A percentile compares a stretch with the other conserved stretches of the same genome.
Evolutionary conservation across 2,888 invertebrate species (phyloP).

Genomic region (Cetonia aurata): DNA sequence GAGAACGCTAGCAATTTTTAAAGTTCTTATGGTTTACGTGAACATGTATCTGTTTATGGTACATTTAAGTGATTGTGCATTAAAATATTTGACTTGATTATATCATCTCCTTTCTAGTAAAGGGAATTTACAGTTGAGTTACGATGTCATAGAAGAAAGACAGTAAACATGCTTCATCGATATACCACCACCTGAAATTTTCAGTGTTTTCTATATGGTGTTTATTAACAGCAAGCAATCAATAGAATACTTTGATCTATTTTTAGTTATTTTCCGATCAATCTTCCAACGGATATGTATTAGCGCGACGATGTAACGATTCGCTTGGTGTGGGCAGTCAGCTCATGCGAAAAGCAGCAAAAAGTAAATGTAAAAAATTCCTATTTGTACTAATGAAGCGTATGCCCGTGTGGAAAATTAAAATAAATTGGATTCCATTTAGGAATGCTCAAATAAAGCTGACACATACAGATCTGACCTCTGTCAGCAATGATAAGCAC

Average conservation of each 20-base stretch:
- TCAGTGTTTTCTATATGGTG: slow-evolving; percentile 11
- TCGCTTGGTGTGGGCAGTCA: not conserved
- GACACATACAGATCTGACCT: no score
- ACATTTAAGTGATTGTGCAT: no score
- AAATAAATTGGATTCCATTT: no score
- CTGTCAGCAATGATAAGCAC: no score
- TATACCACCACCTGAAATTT: not conserved
- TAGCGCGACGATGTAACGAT: not conserved
- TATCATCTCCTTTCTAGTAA: not conserved
- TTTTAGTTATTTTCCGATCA: slow-evolving; percentile 35
- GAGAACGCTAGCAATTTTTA: no score
- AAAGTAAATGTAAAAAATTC: not conserved
- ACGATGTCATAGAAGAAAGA: not conserved
- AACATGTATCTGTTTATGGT: no score
- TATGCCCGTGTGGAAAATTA: not conserved
- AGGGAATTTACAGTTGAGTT: slow-evolving; percentile 1
- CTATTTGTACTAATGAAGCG: not conserved
- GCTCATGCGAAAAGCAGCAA: slow-evolving; percentile 4
- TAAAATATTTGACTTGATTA: not conserved
- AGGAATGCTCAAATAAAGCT: no score
- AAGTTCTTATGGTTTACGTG: no score
- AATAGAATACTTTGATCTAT: slow-evolving; percentile 37
- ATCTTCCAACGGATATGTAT: slow-evolving; percentile 10
- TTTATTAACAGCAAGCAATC: slow-evolving; percentile 36
- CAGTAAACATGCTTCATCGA: not conserved